These are phyloP conservation scores for Cromileptes altivelis DNA, from an alignment of 2,113 vertebrate species.

Conservation along the genomic window DNA sequence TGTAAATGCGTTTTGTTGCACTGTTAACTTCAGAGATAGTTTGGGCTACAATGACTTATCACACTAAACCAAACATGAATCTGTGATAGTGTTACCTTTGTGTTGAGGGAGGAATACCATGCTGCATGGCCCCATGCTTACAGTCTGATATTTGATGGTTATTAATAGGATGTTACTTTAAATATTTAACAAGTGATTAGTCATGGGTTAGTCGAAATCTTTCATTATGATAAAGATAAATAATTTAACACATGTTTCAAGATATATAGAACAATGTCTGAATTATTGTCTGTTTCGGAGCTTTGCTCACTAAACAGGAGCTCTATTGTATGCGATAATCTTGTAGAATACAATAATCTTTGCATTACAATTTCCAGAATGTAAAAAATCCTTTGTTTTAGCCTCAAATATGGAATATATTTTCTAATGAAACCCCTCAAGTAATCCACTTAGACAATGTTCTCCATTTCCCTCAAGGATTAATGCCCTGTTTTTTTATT, in stretches of 20 bases:
- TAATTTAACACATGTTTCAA: background rate
- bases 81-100: slow-evolving; percentile 11
- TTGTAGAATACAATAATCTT: slow-evolving; percentile 30
- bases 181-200: slow-evolving; percentile 17
- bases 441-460: slow-evolving; percentile 68
- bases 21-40: slow-evolving; percentile 18
- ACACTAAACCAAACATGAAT: slow-evolving; percentile 16
- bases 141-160: slow-evolving; percentile 22
- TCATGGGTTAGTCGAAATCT: background rate
- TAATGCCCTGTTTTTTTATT: slow-evolving; percentile 62
- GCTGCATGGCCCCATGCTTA: slow-evolving; percentile 24
- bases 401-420: slow-evolving; percentile 27
- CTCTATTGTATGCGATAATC: slow-evolving; percentile 12
- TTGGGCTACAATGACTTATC: slow-evolving; percentile 17
- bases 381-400: slow-evolving; percentile 17
- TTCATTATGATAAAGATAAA: slow-evolving; percentile 9
- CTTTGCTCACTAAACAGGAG: slow-evolving; percentile 6
- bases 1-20: slow-evolving; percentile 40
- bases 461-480: slow-evolving; percentile 52
- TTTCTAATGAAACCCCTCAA: slow-evolving; percentile 41
- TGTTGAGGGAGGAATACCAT: slow-evolving; percentile 29
- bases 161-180: slow-evolving; percentile 47
- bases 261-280: background rate
- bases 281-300: slow-evolving; percentile 2
- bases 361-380: slow-evolving; percentile 18